phyloP scores from a whole-genome alignment of 2,888 invertebrate species.

The Cerastoderma edule region DNA sequence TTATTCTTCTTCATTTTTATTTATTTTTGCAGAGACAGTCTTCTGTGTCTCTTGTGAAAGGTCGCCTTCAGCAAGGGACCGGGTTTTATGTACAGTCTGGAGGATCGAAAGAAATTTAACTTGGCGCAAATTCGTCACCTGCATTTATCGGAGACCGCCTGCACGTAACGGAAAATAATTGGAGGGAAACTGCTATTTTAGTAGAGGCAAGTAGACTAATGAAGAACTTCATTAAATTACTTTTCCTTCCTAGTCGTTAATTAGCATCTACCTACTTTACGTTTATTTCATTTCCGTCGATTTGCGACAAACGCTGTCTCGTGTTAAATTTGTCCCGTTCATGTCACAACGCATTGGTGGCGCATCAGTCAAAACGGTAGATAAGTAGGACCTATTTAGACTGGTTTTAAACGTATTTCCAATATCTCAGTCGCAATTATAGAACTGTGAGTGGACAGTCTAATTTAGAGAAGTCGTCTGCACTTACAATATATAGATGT shows the following conservation, averaged over 20 bases:
- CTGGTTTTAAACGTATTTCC: conserved; percentile 27
- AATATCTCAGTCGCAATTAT: conserved; percentile 25
- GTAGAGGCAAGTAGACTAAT: conserved; percentile 25
- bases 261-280: conserved; percentile 23
- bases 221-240: conserved; percentile 24
- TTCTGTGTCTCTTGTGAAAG: too few relatives aligned
- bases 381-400: conserved; percentile 28
- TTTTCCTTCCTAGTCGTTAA: conserved; percentile 23
- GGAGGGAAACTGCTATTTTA: conserved; percentile 20
- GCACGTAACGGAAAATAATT: conserved; percentile 15
- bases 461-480: conserved; percentile 24
- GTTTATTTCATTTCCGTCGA: conserved; percentile 21
- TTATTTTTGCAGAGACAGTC: too few relatives aligned
- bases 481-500: neutral
- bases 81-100: too few relatives aligned
- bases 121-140: conserved; percentile 21
- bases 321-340: conserved; percentile 21
- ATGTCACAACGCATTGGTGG: conserved; percentile 20
- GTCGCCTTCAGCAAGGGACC: too few relatives aligned
- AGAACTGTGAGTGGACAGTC: conserved; percentile 23
- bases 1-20: too few relatives aligned
- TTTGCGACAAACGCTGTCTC: conserved; percentile 19
- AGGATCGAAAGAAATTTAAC: too few relatives aligned
- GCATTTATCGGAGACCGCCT: conserved; percentile 12
- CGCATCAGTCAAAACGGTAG: conserved; percentile 23